Base-by-base conservation (phyloP, 2,888 invertebrate genomes). In the Lepidochrysops patricia region DNA sequence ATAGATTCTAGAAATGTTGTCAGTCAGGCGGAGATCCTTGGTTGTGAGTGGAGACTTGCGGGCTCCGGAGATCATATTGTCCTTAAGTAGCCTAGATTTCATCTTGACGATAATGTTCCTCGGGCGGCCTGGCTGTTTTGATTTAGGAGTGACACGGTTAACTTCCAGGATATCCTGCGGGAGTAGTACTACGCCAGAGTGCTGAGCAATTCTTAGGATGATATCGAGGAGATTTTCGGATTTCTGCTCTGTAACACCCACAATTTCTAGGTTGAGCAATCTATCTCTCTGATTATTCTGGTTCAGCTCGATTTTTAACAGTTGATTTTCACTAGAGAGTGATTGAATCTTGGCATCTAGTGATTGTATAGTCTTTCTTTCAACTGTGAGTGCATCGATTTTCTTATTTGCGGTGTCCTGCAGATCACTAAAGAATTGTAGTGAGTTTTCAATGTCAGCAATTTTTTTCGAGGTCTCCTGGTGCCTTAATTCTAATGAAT, bases 141-240 rank as follows among this genome's bases (percentile, higher is more conserved):
- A 2, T 49, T 13, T 49, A 2, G 48, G 48, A 2, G 48, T 48
- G 25, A 49, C 23, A 49, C 48, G 54, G 15, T 29, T 84, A 25
- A 23, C 19, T 49, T 49, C 25, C 25, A 49, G 48, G 48, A 49
- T 12, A 12, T 49, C 48, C 29, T 15, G 35, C 35, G 5, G 13
- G 13, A 35, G 13, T 13, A 35, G 35, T 13, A 13, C 4, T 13
- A 35, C 35, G 13, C 35, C 35, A 13, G 35, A 35, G 35, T 35
- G 35, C 35, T 35, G 35, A 35, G 35, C 35, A 5, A 35, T 35
- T 4, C 6, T 35, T 35, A 35, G n/a, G 6, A 35, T 13, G 13
- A 35, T 35, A 35, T 35, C 35, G 9, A 34, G 34, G 3, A 34
- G 12, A 4, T 34, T 34, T 34, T 34, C 34, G 3, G 34, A 34